Conservation (phyloP, 2,113 vertebrate species). For the Mobula birostris region DNA sequence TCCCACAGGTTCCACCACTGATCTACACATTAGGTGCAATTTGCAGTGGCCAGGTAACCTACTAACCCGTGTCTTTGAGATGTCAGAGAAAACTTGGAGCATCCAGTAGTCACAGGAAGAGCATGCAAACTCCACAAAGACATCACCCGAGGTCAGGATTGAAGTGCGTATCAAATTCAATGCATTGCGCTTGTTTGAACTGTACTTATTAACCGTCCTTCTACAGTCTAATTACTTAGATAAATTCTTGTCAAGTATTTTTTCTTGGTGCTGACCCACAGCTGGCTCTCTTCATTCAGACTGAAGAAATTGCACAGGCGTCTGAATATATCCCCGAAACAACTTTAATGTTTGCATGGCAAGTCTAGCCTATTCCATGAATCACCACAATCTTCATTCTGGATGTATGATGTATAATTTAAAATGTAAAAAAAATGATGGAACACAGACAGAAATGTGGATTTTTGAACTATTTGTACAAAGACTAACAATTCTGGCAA, state of each 20-base stretch:
- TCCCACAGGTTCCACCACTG: too few species aligned
- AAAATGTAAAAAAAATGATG: not conserved
- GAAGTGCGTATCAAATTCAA: not conserved
- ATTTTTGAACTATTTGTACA: not conserved
- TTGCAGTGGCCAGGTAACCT: too few species aligned
- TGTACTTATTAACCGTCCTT: not conserved
- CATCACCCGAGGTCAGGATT: too few species aligned
- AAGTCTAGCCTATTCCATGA: not conserved
- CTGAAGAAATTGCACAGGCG: not conserved
- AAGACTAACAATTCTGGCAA: not conserved
- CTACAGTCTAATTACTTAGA: not conserved
- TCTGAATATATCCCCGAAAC: not conserved
- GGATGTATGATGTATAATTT: not conserved
- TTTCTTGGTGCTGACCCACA: not conserved
- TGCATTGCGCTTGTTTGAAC: not conserved
- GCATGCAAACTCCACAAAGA: too few species aligned
- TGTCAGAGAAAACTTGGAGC: too few species aligned
- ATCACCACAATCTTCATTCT: not conserved
- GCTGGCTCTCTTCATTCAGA: not conserved
- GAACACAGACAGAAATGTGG: not conserved
- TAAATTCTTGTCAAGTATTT: not conserved
- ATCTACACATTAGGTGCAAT: too few species aligned
- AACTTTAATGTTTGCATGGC: not conserved
- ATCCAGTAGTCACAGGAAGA: too few species aligned
- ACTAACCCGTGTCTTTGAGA: too few species aligned